phyloP scores from a whole-genome alignment of 2,888 invertebrate genomes.

The Polymixis lichenea region DNA sequence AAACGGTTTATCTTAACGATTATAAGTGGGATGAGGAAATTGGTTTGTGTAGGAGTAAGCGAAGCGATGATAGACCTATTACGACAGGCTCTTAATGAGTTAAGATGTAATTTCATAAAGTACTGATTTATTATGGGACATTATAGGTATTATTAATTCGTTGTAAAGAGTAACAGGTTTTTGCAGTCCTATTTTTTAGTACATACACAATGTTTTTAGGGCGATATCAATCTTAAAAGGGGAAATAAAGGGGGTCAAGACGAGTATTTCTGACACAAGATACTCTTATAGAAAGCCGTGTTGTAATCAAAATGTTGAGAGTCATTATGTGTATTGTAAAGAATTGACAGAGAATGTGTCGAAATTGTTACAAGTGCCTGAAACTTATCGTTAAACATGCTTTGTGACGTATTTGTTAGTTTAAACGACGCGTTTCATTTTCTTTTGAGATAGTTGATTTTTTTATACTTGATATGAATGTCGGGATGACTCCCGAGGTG shows the following conservation, averaged over 20 bases:
- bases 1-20: conserved; percentile 27
- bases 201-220: neutral
- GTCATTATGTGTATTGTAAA: neutral
- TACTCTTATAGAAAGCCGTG: neutral
- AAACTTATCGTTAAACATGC: neutral
- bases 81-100: neutral
- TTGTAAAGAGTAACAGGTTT: neutral
- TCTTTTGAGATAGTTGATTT: neutral
- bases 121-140: neutral
- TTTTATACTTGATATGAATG: neutral
- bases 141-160: neutral
- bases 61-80: conserved; percentile 8
- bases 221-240: conserved; percentile 23
- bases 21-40: conserved; percentile 10
- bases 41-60: conserved; percentile 2
- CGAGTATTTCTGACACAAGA: neutral
- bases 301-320: conserved; percentile 12
- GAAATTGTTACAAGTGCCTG: neutral
- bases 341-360: neutral
- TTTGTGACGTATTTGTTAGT: neutral
- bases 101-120: neutral
- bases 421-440: neutral
- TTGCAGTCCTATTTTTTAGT: neutral
- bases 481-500: too few relatives aligned
- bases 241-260: neutral